These are phyloP conservation scores for Hydra vulgaris DNA, from an alignment of 30 jellyfish, hydroid and myxozoan species.

Conservation along the genomic window DNA sequence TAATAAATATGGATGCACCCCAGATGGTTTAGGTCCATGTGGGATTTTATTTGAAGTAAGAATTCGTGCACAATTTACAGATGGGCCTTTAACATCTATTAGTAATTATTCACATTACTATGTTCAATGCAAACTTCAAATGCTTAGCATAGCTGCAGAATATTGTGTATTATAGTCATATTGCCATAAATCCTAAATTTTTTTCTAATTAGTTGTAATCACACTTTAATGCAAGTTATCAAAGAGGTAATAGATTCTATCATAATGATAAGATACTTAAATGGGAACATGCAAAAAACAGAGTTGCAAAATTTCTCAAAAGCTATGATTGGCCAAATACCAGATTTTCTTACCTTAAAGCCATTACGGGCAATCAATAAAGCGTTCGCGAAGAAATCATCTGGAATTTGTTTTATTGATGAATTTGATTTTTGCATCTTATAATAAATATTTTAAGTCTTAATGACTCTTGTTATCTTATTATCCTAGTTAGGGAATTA, in stretches of 20 bases:
- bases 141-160: slow-evolving; percentile 16
- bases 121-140: slow-evolving; percentile 1
- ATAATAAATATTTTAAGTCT: not conserved
- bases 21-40: not conserved
- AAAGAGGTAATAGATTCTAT: slow-evolving; percentile 5
- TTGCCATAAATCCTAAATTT: slow-evolving; percentile 7
- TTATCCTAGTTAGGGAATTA: not conserved
- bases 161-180: slow-evolving; percentile 8
- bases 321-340: not conserved
- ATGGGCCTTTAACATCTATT: slow-evolving; percentile 9
- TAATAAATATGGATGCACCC: slow-evolving; percentile 4
- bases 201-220: not conserved
- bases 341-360: not conserved
- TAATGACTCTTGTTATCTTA: not conserved
- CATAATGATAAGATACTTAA: not conserved
- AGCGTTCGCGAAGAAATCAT: slow-evolving; percentile 1
- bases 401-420: not conserved
- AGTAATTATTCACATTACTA: not conserved
- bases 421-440: not conserved
- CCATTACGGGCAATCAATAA: not conserved
- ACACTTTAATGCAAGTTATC: not conserved
- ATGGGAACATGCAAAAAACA: not conserved
- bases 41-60: slow-evolving; percentile 7
- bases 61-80: not conserved
- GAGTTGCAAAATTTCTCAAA: not conserved